Base-by-base conservation (phyloP, 2,797 vertebrate genomes). In the Poliocrania exsul region DNA sequence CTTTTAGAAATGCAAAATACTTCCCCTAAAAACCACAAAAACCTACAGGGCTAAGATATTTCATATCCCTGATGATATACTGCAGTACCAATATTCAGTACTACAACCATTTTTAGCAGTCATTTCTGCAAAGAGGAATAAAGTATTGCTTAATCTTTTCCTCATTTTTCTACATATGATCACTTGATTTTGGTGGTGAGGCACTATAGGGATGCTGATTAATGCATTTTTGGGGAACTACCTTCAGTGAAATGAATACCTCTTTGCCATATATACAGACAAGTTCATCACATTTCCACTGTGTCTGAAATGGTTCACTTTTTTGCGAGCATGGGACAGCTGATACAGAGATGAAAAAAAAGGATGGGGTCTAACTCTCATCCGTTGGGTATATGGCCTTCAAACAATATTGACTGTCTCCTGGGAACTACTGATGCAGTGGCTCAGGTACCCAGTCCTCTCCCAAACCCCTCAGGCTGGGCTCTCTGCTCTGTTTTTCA, bases 1-100 rank as follows among this genome's bases (percentile, higher is more conserved):
- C 57, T 94, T 93, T 47, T 75, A 78, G 35, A 84, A 86, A 86
- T 47, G 28, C 18, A 83, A 69, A 90, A 57, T 71, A 44, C 16
- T 81, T 82, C 10, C 10, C 3, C 31, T 61, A 25, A 86, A 90
- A 81, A 19, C 13, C 33, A 74, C 19, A 71, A 77, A 92, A 89
- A 61, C 8, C 5, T 38, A 13, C 16, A 54, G 24, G 26, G n/a
- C 37, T 58, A 29, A 73, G 38, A 8, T 65, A 67, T 60, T 60
- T 86, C 46, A 42, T 81, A 86, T 77, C n/a, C 26, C 35, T 7
- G 25, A 4, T 81, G 50, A 78, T 57, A 62, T 38, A 51, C 46
- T 67, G n/a, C 33, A 57, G 33, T 65, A 66, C 21, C 56, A 62
- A 71, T 71, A 78, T 50, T 90, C 54, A 40, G 38, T 50, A 44